phyloP scores from a whole-genome alignment of 2,113 vertebrate genomes.

The Nesogale talazaci region DNA sequence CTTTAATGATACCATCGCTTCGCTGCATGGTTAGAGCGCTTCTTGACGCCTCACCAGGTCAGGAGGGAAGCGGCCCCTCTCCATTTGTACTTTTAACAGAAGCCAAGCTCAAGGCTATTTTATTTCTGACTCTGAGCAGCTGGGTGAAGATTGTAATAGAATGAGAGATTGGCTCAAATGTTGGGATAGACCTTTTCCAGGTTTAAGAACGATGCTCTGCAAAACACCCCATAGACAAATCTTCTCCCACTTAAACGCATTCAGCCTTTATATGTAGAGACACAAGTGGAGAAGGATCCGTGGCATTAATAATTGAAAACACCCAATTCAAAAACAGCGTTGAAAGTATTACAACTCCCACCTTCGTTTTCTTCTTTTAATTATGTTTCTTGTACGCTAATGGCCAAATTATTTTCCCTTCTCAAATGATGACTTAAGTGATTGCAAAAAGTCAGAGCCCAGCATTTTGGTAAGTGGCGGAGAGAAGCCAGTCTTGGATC shows the following conservation, averaged over 20 bases:
- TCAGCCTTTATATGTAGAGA: constrained; percentile 60
- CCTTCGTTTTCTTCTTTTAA: constrained; percentile 46
- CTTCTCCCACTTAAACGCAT: constrained; percentile 18
- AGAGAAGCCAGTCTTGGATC: constrained; percentile 46
- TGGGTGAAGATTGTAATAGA: constrained; percentile 14
- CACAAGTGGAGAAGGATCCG: constrained; percentile 13
- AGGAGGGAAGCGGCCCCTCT: neutral
- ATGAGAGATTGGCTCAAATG: constrained; percentile 9
- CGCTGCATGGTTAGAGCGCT: neutral
- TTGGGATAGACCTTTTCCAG: neutral
- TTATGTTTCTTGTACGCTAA: constrained; percentile 52
- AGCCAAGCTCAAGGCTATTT: neutral
- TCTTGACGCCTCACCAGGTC: neutral
- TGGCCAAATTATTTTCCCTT: constrained; percentile 66
- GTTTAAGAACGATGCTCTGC: constrained; percentile 40
- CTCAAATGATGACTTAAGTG: constrained; percentile 51
- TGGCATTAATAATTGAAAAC: constrained; percentile 55
- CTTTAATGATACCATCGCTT: neutral
- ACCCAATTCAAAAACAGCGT: constrained; percentile 58
- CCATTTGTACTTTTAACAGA: constrained; percentile 21
- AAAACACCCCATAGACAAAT: constrained; percentile 22
- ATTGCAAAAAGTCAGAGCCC: constrained; percentile 1
- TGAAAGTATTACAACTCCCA: constrained; percentile 59
- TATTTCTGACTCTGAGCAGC: constrained; percentile 13
- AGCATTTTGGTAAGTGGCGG: constrained; percentile 47